Percentiles rank a stretch among this genome's conserved stretches.
These are phyloP conservation scores for Lophochroa leadbeateri DNA, from an alignment of 2,113 vertebrate genomes.

Conservation along the genomic window DNA sequence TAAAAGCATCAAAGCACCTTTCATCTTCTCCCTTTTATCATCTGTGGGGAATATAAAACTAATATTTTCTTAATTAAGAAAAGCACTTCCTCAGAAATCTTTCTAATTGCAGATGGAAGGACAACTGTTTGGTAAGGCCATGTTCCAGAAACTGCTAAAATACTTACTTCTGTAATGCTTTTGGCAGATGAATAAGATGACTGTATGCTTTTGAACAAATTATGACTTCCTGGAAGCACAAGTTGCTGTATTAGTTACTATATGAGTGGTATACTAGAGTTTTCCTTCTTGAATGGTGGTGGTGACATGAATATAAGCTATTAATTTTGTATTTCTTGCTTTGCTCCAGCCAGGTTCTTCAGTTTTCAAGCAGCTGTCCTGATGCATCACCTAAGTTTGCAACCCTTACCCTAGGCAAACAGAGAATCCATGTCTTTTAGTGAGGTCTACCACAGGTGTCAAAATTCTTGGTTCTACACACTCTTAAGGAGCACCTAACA, in stretches of 20 bases:
- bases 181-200: neutral
- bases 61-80: neutral
- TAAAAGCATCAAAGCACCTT: neutral
- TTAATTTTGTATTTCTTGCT: neutral
- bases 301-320: neutral
- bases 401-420: neutral
- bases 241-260: neutral
- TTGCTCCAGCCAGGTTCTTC: neutral
- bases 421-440: neutral
- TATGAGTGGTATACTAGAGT: neutral
- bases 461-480: neutral
- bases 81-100: neutral
- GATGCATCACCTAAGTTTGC: neutral
- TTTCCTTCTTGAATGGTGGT: neutral
- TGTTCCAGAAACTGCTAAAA: neutral
- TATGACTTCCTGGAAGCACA: neutral
- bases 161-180: neutral
- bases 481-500: neutral
- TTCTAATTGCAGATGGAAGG: neutral
- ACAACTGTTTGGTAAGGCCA: neutral
- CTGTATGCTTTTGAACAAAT: neutral
- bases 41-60: neutral
- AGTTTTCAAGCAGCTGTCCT: neutral
- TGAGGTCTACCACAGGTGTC: rapidly evolving
- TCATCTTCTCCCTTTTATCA: neutral